Conservation (phyloP, 2,113 vertebrate genomes). For the Tylochromis polylepis region DNA sequence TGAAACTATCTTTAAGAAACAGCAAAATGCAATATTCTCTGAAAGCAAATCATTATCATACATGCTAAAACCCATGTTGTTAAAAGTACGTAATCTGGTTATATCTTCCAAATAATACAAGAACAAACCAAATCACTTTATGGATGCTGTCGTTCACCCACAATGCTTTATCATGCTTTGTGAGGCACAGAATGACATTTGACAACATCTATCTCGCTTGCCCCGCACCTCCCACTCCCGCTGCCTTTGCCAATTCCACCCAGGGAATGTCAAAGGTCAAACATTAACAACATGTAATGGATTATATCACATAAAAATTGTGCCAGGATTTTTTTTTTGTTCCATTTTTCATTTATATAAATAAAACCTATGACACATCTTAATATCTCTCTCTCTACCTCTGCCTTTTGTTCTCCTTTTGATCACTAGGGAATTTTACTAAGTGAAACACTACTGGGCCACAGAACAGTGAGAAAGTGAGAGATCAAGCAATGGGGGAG, state of each 20-base stretch:
- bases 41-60: slow-evolving; percentile 48
- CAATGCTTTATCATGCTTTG: slow-evolving; percentile 48
- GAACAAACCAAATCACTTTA: slow-evolving; percentile 48
- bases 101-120: slow-evolving; percentile 62
- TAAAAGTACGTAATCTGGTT: slow-evolving; percentile 52
- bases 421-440: slow-evolving; percentile 10
- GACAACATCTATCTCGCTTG: slow-evolving; percentile 44
- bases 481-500: slow-evolving; percentile 51
- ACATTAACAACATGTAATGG: slow-evolving; percentile 67
- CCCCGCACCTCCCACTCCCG: slow-evolving; percentile 4
- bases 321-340: slow-evolving; percentile 33
- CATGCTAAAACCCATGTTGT: slow-evolving; percentile 55
- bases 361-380: slow-evolving; percentile 45
- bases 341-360: slow-evolving; percentile 38
- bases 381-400: slow-evolving; percentile 17
- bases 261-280: slow-evolving; percentile 65
- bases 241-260: slow-evolving; percentile 37
- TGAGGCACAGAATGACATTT: slow-evolving; percentile 63
- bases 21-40: slow-evolving; percentile 62
- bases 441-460: slow-evolving; percentile 20
- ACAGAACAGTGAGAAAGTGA: slow-evolving; percentile 29
- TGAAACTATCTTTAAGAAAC: slow-evolving; percentile 62
- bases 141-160: slow-evolving; percentile 52
- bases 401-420: slow-evolving; percentile 11
- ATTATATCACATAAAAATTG: slow-evolving; percentile 73